A percentile compares a stretch with the other conserved stretches of the same genome.
phyloP scores from a whole-genome alignment of 2,113 vertebrate genomes.

The Anthoscopus minutus region DNA sequence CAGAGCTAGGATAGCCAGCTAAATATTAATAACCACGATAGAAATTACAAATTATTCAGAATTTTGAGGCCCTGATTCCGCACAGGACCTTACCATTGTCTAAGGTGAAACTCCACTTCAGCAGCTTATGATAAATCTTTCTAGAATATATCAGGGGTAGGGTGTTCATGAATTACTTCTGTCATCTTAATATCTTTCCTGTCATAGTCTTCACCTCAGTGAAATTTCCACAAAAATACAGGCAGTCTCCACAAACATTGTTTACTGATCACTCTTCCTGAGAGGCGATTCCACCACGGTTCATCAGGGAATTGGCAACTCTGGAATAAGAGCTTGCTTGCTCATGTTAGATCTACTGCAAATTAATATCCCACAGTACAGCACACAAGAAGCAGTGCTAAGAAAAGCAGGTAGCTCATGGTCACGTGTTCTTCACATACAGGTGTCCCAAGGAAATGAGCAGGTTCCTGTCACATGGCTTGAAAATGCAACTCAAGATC shows the following conservation, averaged over 20 bases:
- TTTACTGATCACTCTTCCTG: not conserved
- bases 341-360: not conserved
- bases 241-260: not conserved
- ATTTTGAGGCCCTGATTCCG: not conserved
- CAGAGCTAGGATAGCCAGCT: not conserved
- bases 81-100: not conserved
- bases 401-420: not conserved
- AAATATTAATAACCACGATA: not conserved
- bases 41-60: not conserved
- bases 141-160: not conserved
- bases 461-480: not conserved
- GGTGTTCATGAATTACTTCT: not conserved
- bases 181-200: not conserved
- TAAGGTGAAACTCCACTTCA: not conserved
- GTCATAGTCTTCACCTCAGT: not conserved
- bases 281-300: not conserved
- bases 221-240: not conserved
- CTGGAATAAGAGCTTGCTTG: not conserved
- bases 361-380: not conserved
- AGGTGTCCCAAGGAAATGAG: not conserved
- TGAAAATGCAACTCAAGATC: not conserved
- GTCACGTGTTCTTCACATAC: not conserved
- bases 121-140: not conserved
- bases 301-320: not conserved
- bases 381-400: not conserved